Evolutionary conservation across 2,888 invertebrate genomes (phyloP), one percentile per base, ranked within the genome.

Genomic region (Sturmia bella): DNA sequence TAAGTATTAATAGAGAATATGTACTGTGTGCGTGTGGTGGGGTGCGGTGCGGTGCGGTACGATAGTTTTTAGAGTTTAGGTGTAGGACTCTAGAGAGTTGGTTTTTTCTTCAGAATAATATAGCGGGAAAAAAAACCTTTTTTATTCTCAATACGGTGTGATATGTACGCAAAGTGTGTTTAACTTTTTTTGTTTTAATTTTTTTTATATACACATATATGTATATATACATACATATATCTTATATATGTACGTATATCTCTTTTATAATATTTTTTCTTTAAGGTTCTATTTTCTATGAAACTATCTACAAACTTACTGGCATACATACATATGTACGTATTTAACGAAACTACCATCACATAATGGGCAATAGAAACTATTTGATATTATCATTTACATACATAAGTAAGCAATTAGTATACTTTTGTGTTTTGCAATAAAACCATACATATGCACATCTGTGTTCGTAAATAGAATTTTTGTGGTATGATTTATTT

Each of bases 131-230:
- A 48, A 64, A 57, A 77, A n/a, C n/a, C 32, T 37, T 69, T 82
- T 82, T 27, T 78, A 78, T 75, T 78, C 70, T 74, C 70, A 82
- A 82, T 82, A 78, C 70, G 74, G 82, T 82, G 82, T 82, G 82
- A 82, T 82, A 82, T 75, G 52, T 74, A 78, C 70, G 78, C 74
- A 68, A 82, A 72, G 74, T 78, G 59, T 78, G 78, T 82, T 54
- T 24, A 54, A 7, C 66, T 69, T 54, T 59, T 59, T 59, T 66
- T 66, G 11, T 19, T 32, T 54, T 54, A 24, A 15, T 50, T 59
- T 48, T 17, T 32, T 37, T 70, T 70, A 32, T 68, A 21, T n/a
- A n/a, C n/a, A n/a, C n/a, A n/a, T n/a, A n/a, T n/a, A n/a, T n/a
- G n/a, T n/a, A n/a, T n/a, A n/a, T n/a, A n/a, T n/a, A n/a, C n/a